Evolutionary conservation across 2,113 vertebrate genomes (phyloP).

Genomic region (Anolis carolinensis): DNA sequence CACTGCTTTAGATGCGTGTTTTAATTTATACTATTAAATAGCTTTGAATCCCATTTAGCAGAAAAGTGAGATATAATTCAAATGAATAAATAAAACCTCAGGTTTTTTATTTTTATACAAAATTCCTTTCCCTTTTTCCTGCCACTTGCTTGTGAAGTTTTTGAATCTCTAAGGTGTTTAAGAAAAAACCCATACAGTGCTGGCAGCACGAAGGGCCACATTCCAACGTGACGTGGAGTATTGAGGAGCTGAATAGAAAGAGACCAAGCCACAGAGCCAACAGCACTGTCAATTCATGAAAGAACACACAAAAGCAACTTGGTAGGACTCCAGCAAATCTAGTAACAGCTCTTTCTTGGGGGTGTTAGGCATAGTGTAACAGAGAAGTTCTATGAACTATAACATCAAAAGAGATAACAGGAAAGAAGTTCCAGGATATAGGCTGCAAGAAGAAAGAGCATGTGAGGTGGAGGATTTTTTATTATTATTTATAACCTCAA

Average conservation of each 20-base stretch:
- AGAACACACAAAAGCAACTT: not conserved
- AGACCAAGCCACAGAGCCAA: not conserved
- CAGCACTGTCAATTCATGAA: not conserved
- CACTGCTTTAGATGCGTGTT: too few relatives aligned
- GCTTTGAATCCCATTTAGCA: too few relatives aligned
- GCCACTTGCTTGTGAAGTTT: not conserved
- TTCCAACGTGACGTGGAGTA: not conserved
- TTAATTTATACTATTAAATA: too few relatives aligned
- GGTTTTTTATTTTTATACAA: not conserved
- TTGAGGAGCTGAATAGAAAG: not conserved
- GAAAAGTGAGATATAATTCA: too few relatives aligned
- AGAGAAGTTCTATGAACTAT: not conserved
- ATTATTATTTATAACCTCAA: not conserved
- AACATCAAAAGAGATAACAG: not conserved
- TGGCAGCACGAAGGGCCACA: not conserved
- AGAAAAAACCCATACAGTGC: not conserved
- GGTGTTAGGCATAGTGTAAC: not conserved
- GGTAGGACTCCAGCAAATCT: not conserved
- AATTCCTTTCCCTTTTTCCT: not conserved
- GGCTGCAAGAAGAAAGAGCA: not conserved
- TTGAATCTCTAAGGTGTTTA: not conserved
- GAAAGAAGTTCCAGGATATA: not conserved
- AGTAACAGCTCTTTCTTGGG: not conserved
- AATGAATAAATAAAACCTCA: too few relatives aligned
- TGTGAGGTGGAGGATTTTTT: not conserved